These are phyloP conservation scores for Eciton burchellii DNA, from an alignment of 1,140 invertebrate genomes.

Conservation along the genomic window DNA sequence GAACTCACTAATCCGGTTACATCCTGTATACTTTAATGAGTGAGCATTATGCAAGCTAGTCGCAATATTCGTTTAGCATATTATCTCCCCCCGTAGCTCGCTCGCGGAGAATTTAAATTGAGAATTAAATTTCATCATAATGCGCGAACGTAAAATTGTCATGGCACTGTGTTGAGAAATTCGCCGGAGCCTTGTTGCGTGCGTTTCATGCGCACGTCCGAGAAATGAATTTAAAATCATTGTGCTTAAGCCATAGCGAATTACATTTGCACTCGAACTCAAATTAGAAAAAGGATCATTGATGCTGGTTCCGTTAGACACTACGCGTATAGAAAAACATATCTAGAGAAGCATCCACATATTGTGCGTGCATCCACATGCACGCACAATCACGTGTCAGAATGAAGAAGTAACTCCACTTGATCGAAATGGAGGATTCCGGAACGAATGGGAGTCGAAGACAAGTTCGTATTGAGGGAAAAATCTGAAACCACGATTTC, in stretches of 20 bases:
- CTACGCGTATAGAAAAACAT: not conserved
- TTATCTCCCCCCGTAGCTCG: constrained; percentile 25
- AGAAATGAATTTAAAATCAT: constrained; percentile 14
- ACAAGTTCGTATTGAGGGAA: not conserved
- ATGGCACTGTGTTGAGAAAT: constrained; percentile 43
- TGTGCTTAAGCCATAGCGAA: not conserved
- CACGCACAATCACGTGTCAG: no score
- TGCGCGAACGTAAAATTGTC: constrained; percentile 44
- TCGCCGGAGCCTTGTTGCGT: constrained; percentile 8
- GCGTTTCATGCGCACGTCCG: not conserved
- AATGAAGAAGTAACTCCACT: not conserved
- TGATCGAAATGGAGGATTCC: not conserved
- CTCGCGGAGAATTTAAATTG: constrained; percentile 46
- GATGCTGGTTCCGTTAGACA: not conserved
- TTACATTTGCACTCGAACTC: no score
- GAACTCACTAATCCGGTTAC: constrained; percentile 20
- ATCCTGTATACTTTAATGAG: constrained; percentile 37
- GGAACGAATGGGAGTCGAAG: not conserved
- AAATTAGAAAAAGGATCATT: not conserved
- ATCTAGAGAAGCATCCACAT: not conserved
- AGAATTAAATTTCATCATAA: constrained; percentile 48
- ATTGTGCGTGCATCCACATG: no score
- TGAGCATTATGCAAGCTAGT: constrained; percentile 28
- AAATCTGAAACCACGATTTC: not conserved
- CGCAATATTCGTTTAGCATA: constrained; percentile 44